Evolutionary conservation across 2,888 invertebrate species (phyloP).

Genomic region (Schizotus pectinicornis): DNA sequence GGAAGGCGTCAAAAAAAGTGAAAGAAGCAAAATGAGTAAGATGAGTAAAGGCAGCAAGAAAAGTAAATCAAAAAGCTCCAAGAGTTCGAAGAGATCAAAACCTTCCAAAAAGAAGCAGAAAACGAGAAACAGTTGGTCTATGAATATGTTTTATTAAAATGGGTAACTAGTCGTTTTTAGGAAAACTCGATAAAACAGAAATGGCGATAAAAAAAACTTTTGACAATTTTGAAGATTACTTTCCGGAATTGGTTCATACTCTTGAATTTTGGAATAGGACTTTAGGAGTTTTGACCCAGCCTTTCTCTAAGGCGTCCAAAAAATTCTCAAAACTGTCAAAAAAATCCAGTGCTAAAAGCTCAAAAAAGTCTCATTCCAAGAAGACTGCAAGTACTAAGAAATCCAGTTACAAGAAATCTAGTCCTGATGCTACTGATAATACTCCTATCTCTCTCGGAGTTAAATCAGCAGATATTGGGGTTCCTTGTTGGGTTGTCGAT

Average conservation of each 20-base stretch:
- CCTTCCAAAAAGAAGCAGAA: conserved; percentile 1
- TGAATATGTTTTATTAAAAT: background rate
- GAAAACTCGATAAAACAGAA: conserved; percentile 25
- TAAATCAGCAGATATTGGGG: background rate
- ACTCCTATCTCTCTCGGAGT: background rate
- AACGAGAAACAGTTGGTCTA: conserved; percentile 16
- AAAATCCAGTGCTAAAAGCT: conserved; percentile 5
- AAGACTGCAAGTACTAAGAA: background rate
- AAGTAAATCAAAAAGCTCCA: conserved; percentile 2
- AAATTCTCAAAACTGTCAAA: conserved; percentile 1
- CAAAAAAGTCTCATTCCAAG: background rate
- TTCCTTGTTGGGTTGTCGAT: background rate
- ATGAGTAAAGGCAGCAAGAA: conserved; percentile 11
- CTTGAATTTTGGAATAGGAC: conserved; percentile 48
- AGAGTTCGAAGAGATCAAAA: conserved; percentile 15
- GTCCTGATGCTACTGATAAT: background rate
- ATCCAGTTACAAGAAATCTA: background rate
- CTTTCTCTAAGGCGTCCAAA: background rate
- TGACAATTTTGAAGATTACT: conserved; percentile 37
- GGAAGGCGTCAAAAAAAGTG: background rate
- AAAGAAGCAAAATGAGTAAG: too few species aligned
- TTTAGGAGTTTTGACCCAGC: background rate
- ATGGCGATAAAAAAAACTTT: conserved; percentile 36
- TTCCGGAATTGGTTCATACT: conserved; percentile 39
- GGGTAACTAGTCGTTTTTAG: conserved; percentile 21